Evolutionary conservation across 2,113 vertebrate species (phyloP).

Genomic region (Cynoglossus semilaevis): DNA sequence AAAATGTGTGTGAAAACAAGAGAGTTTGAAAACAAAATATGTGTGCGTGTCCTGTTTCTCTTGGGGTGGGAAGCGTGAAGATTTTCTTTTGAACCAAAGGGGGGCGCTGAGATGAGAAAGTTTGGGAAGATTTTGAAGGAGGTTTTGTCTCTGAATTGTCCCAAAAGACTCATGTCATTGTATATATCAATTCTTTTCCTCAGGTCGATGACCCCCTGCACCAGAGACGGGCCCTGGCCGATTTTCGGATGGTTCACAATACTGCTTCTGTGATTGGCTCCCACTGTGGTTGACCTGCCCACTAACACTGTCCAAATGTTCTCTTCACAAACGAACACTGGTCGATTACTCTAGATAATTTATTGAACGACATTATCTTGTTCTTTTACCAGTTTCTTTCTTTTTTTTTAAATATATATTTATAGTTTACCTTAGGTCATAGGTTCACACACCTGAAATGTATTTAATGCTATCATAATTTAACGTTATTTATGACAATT

Average conservation of each 20-base stretch:
- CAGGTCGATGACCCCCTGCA: conserved; percentile 38
- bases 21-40: no score
- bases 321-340: not conserved
- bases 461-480: conserved; percentile 43
- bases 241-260: conserved; percentile 35
- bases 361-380: not conserved
- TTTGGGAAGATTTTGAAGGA: no score
- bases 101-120: no score
- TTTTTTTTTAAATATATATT: conserved; percentile 37
- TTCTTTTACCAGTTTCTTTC: no score
- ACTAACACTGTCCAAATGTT: not conserved
- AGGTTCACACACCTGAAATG: not conserved
- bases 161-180: no score
- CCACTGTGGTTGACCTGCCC: not conserved
- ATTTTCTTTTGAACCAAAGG: no score
- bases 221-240: conserved; percentile 54
- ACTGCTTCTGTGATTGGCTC: conserved; percentile 10
- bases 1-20: no score
- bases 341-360: not conserved
- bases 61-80: no score
- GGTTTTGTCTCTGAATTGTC: no score
- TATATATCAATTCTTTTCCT: not conserved
- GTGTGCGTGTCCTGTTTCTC: no score
- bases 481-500: conserved; percentile 44
- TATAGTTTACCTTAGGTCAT: conserved; percentile 11